These are phyloP conservation scores for Hemithea aestivaria DNA, from an alignment of 2,888 invertebrate species.

Conservation along the genomic window DNA sequence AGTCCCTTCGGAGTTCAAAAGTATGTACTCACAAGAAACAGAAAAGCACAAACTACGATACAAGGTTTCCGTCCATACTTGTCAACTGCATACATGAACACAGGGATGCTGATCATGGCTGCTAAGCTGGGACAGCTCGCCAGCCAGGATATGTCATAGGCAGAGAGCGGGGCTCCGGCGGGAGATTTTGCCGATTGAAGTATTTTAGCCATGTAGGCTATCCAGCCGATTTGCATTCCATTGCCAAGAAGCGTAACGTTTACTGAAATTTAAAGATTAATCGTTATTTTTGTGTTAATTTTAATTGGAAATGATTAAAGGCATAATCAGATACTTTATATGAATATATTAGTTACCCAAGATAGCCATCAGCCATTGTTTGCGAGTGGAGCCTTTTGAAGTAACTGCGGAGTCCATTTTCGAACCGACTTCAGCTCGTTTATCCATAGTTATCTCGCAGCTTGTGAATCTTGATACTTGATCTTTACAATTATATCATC, in stretches of 20 bases:
- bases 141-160: slow-evolving; percentile 51
- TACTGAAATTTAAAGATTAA: slow-evolving; percentile 34
- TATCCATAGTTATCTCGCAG: too few relatives aligned
- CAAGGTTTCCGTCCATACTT: slow-evolving; percentile 8
- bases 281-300: too few relatives aligned
- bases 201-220: slow-evolving; percentile 51
- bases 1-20: too few relatives aligned
- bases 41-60: neutral
- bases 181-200: slow-evolving; percentile 45
- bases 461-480: too few relatives aligned
- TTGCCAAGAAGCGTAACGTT: slow-evolving; percentile 50
- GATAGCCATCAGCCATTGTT: too few relatives aligned
- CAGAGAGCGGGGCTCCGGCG: slow-evolving; percentile 39
- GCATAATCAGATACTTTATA: too few relatives aligned
- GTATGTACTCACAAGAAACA: neutral
- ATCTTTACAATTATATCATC: too few relatives aligned
- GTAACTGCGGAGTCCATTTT: too few relatives aligned
- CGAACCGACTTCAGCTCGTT: too few relatives aligned
- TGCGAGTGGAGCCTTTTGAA: too few relatives aligned
- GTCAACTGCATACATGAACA: slow-evolving; percentile 4
- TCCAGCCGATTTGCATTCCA: slow-evolving; percentile 57
- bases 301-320: too few relatives aligned
- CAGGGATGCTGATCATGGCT: slow-evolving; percentile 1
- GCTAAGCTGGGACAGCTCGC: slow-evolving; percentile 35
- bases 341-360: too few relatives aligned